Evolutionary conservation across 2,888 invertebrate genomes (phyloP).

Genomic region (Mechanitis messenoides): DNA sequence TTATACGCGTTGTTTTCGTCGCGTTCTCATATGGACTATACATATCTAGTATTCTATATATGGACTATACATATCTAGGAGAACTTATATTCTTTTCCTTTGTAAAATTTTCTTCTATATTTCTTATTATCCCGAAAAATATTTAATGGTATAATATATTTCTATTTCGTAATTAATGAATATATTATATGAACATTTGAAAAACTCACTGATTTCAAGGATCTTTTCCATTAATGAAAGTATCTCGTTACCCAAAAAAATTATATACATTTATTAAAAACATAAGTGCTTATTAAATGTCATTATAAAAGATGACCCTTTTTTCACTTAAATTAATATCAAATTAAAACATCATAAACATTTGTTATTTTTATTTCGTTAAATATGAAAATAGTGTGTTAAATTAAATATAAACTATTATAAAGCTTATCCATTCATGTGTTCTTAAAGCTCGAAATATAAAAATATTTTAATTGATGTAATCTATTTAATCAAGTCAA

Average conservation of each 20-base stretch:
- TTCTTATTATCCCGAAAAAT: too few relatives aligned
- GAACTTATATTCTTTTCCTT: constrained; percentile 1
- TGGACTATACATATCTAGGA: constrained; percentile 41
- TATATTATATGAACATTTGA: too few relatives aligned
- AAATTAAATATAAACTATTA: neutral
- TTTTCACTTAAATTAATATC: too few relatives aligned
- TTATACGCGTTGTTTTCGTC: constrained; percentile 67
- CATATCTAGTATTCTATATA: constrained; percentile 33
- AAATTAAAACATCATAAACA: too few relatives aligned
- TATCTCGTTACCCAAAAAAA: neutral
- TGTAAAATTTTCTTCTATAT: neutral
- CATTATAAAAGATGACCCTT: too few relatives aligned
- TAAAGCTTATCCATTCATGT: neutral
- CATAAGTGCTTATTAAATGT: too few relatives aligned
- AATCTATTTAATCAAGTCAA: constrained; percentile 24
- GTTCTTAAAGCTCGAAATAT: constrained; percentile 10
- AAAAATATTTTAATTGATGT: constrained; percentile 18
- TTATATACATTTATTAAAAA: too few relatives aligned
- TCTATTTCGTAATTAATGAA: too few relatives aligned
- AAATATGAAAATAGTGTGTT: neutral
- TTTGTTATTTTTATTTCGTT: too few relatives aligned
- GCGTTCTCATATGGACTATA: constrained; percentile 59
- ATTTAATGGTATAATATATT: too few relatives aligned
- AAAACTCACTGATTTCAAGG: too few relatives aligned
- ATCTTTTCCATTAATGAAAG: neutral